These are phyloP conservation scores for Drosophila nigromelanica DNA, from an alignment of 1,140 invertebrate species.

Conservation along the genomic window DNA sequence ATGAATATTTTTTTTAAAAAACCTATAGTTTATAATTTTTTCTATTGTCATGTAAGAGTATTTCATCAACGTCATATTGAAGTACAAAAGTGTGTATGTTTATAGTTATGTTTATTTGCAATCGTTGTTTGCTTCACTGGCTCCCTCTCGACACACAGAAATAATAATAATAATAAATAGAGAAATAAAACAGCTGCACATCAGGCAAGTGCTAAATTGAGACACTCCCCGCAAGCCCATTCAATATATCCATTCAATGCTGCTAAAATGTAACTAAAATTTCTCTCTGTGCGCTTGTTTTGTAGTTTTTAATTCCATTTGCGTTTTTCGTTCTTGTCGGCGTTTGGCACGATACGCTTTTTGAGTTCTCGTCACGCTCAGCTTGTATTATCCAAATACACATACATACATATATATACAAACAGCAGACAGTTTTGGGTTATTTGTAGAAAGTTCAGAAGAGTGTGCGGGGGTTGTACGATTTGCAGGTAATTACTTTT, in stretches of 20 bases:
- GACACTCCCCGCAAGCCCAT: slow-evolving; percentile 25
- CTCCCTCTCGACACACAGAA: slow-evolving; percentile 3
- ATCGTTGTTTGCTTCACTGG: slow-evolving; percentile 29
- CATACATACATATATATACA: neutral
- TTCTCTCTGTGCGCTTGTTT: slow-evolving; percentile 12
- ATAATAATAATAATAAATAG: slow-evolving; percentile 14
- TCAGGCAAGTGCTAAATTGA: slow-evolving; percentile 50
- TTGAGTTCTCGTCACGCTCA: slow-evolving; percentile 60
- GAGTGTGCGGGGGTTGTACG: neutral
- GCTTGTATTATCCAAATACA: slow-evolving; percentile 13
- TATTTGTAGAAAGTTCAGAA: slow-evolving; percentile 15
- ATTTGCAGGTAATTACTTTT: slow-evolving; percentile 56
- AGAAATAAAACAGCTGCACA: slow-evolving; percentile 20
- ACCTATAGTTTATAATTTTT: no score
- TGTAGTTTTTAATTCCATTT: slow-evolving; percentile 36
- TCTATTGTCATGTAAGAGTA: neutral
- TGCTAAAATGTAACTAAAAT: slow-evolving; percentile 25
- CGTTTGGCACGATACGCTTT: slow-evolving; percentile 57
- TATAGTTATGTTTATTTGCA: slow-evolving; percentile 22
- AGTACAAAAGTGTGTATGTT: neutral
- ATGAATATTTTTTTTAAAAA: no score
- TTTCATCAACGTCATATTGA: neutral
- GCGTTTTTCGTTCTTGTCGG: slow-evolving; percentile 11
- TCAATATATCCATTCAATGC: slow-evolving; percentile 1
- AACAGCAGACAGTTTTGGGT: slow-evolving; percentile 22